A percentile compares a stretch with the other conserved stretches of the same genome.
These are phyloP conservation scores for Alitta virens DNA, from an alignment of 2,888 invertebrate genomes.

Conservation along the genomic window DNA sequence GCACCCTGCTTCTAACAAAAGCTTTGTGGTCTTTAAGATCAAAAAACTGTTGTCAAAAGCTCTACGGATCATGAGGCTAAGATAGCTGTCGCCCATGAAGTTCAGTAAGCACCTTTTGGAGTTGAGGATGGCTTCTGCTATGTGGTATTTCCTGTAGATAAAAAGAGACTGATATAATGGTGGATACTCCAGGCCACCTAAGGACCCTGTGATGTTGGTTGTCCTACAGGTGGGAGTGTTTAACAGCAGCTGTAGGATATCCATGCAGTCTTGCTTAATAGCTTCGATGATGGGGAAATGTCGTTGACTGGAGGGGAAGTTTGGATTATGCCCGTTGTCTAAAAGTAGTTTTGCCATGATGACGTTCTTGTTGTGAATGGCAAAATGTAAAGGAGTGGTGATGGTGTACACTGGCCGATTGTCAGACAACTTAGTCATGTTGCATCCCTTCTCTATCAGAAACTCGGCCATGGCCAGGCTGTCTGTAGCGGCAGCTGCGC, in stretches of 20 bases:
- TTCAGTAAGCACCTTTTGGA: neutral
- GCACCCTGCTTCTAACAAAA: conserved; percentile 9
- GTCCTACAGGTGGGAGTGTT: neutral
- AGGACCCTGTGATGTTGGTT: neutral
- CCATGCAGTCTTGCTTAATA: neutral
- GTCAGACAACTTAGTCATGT: conserved; percentile 10
- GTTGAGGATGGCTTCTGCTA: conserved; percentile 1
- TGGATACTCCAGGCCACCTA: conserved; percentile 5
- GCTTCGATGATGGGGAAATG: conserved; percentile 9
- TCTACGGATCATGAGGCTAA: conserved; percentile 3
- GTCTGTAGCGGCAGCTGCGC: conserved; percentile 7
- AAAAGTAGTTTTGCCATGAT: conserved; percentile 9
- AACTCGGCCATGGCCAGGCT: conserved; percentile 3
- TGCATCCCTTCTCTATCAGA: neutral
- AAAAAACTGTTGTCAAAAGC: neutral
- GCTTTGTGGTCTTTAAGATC: neutral
- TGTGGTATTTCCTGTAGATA: neutral
- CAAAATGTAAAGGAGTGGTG: conserved; percentile 12
- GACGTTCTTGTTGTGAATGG: conserved; percentile 1
- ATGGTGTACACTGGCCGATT: conserved; percentile 5
- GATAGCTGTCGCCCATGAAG: conserved; percentile 3
- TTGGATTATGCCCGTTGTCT: conserved; percentile 10
- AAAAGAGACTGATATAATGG: conserved; percentile 11
- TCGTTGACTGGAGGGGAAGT: conserved; percentile 3
- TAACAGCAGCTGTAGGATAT: neutral